Conservation (phyloP, 2,797 vertebrate genomes). For the Rhincodon typus region DNA sequence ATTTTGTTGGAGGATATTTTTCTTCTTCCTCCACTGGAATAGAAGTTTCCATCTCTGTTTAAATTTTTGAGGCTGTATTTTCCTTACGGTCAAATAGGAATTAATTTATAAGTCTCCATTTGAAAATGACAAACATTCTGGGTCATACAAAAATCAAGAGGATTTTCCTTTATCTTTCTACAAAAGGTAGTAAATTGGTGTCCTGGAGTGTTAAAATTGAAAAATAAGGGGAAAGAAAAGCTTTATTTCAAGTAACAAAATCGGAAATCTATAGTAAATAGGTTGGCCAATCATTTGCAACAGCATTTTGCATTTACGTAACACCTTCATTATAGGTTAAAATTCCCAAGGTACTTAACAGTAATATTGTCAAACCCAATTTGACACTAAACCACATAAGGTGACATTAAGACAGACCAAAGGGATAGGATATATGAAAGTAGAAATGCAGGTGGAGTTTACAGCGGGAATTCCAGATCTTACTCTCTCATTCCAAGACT, state of each 20-base stretch:
- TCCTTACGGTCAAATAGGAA: background rate
- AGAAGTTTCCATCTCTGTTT: background rate
- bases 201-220: background rate
- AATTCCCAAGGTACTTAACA: background rate
- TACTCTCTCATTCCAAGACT: background rate
- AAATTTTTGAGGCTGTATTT: background rate
- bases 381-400: background rate
- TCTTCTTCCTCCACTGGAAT: background rate
- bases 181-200: background rate
- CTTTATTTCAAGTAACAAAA: background rate
- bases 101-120: background rate
- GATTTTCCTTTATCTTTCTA: background rate
- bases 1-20: background rate
- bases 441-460: background rate
- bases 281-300: background rate
- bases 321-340: background rate
- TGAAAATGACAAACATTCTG: background rate
- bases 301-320: background rate
- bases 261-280: background rate
- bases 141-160: background rate
- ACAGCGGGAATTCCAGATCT: background rate
- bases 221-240: background rate
- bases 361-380: background rate
- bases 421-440: background rate
- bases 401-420: background rate